A percentile compares a stretch with the other conserved stretches of the same genome.
phyloP scores from a whole-genome alignment of 2,888 invertebrate genomes.

The Scaptomyza caliginosa region DNA sequence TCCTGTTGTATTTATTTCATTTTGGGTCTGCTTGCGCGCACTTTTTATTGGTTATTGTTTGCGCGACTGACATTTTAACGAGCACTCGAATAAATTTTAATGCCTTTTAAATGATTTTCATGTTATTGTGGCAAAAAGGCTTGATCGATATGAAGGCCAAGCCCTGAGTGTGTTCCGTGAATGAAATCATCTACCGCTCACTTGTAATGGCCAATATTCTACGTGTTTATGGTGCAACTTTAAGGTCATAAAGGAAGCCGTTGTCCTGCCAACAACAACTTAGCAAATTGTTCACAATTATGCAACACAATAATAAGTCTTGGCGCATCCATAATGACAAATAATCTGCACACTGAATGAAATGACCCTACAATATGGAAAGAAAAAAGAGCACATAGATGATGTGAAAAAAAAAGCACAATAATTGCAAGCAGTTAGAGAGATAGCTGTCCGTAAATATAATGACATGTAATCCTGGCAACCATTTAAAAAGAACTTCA shows the following conservation, averaged over 20 bases:
- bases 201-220: slow-evolving; percentile 45
- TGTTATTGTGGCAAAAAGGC: slow-evolving; percentile 40
- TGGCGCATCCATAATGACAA: background rate
- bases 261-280: background rate
- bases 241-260: slow-evolving; percentile 6
- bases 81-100: slow-evolving; percentile 74
- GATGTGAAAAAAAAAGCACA: background rate
- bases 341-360: slow-evolving; percentile 6
- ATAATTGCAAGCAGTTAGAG: background rate
- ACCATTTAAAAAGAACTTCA: background rate
- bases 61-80: slow-evolving; percentile 65
- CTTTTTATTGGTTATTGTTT: slow-evolving; percentile 70
- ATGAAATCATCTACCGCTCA: slow-evolving; percentile 16
- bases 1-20: background rate
- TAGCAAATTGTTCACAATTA: background rate
- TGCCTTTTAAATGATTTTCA: slow-evolving; percentile 72
- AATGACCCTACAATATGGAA: background rate
- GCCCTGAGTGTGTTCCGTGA: background rate
- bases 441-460: background rate
- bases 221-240: slow-evolving; percentile 52
- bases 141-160: slow-evolving; percentile 54
- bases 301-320: background rate
- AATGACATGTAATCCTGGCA: background rate
- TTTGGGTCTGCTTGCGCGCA: slow-evolving; percentile 46
- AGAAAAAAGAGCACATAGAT: background rate